Evolutionary conservation across 2,797 vertebrate species (phyloP).

Genomic region (Eptatretus atami): DNA sequence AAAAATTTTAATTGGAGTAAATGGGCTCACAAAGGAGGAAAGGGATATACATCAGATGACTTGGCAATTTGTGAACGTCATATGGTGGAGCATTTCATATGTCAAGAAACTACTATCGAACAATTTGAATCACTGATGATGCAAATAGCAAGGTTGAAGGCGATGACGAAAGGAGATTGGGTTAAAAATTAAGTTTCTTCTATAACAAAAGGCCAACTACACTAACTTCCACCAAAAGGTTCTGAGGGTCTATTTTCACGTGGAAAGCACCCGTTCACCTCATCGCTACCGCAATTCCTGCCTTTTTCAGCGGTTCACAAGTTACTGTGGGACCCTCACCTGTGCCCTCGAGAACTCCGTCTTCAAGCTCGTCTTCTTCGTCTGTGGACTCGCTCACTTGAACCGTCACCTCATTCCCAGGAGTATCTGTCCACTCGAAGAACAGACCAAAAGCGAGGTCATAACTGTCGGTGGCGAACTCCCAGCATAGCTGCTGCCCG

Average conservation of each 20-base stretch:
- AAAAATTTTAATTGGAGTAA: no score
- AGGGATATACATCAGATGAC: no score
- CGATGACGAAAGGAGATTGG: no score
- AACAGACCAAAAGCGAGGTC: conserved; percentile 91
- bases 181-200: neutral
- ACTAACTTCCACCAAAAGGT: neutral
- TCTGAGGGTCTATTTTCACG: neutral
- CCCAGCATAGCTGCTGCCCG: conserved; percentile 71
- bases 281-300: neutral
- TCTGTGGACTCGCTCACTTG: conserved; percentile 93
- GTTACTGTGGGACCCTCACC: conserved; percentile 7
- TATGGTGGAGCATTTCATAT: no score
- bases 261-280: neutral
- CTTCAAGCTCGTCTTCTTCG: conserved; percentile 79
- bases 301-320: no score
- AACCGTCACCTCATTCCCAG: conserved; percentile 59
- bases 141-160: no score
- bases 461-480: conserved; percentile 76
- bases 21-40: no score
- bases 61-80: no score
- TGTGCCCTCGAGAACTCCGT: conserved; percentile 42
- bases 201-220: neutral
- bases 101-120: no score
- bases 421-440: conserved; percentile 78
- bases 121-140: no score